Base-by-base conservation (phyloP, 1,140 invertebrate genomes). In the Fopius arisanus region DNA sequence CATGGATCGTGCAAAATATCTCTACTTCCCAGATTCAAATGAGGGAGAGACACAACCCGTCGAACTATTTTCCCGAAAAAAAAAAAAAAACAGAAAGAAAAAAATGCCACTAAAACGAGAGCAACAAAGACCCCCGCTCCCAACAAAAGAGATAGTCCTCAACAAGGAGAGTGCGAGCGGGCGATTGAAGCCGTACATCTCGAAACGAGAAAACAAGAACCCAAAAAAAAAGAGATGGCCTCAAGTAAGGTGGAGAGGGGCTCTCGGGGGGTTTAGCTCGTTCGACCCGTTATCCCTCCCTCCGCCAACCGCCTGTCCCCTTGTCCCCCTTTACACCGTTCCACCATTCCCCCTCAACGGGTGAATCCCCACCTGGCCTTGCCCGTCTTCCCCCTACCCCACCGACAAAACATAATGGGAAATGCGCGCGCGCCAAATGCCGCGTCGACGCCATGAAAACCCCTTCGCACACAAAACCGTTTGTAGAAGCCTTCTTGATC, bases 221-320 rank as follows among this genome's bases (percentile, higher is more conserved):
- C 3, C 12, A 29, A n/a, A 14, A 4, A 31, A 23, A 69, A 19
- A 31, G 43, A 51, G 23, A 31, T n/a, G 33, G 43, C 51, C 10
- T n/a, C 19, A n/a, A 23, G n/a, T n/a, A n/a, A 28, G 19, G 19
- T 1, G 63, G 29, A 23, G 14, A 33, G 74, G 62, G 67, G 37
- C 43, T 41, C 59, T 51, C 69, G 68, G 72, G 66, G 80, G 82
- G 85, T 82, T 86, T 87, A 88, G 87, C 87, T 88, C 86, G 85
- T 88, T 88, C 87, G 87, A 87, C 87, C 87, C 86, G 87, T 88
- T 88, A 87, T 87, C 85, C 86, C 85, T 29, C 29, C 62, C 54
- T 12, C 19, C 4, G 54, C 54, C 54, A n/a, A n/a, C 54, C 54
- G 0, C 10, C 23, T 3, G 9, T 3, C 54, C 43, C 33, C 43